Conservation (phyloP, 1,140 invertebrate species). For the Solen grandis region DNA sequence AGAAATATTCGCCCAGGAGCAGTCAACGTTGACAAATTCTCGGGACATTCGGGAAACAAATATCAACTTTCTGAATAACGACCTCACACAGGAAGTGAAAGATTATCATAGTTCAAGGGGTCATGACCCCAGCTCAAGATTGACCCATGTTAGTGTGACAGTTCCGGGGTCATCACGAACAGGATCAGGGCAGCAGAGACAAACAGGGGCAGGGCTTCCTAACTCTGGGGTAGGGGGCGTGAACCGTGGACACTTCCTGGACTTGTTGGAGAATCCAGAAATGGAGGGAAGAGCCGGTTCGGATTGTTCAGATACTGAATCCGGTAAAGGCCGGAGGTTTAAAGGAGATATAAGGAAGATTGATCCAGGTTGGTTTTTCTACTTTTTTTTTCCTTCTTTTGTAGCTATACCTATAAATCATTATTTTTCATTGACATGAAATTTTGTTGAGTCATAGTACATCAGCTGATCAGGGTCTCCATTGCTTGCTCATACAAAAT, state of each 20-base stretch:
- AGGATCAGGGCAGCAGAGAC: not conserved
- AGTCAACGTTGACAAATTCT: conserved; percentile 53
- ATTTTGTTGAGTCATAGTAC: too few relatives aligned
- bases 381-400: not conserved
- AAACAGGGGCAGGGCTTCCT: conserved; percentile 9
- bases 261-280: conserved; percentile 25
- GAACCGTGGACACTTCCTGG: conserved; percentile 31
- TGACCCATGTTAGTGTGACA: conserved; percentile 48
- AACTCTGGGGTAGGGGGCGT: too few relatives aligned
- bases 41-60: conserved; percentile 52
- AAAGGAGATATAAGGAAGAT: conserved; percentile 40
- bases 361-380: conserved; percentile 34
- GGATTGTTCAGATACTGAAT: conserved; percentile 48
- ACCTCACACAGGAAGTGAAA: conserved; percentile 30
- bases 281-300: conserved; percentile 25
- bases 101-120: not conserved
- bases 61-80: conserved; percentile 52
- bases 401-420: too few relatives aligned
- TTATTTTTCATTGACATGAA: too few relatives aligned
- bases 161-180: conserved; percentile 16
- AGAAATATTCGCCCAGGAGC: conserved; percentile 20
- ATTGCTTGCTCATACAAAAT: too few relatives aligned
- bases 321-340: conserved; percentile 12
- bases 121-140: not conserved
- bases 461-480: too few relatives aligned